Percentiles rank a stretch among this genome's conserved stretches.
These are phyloP conservation scores for Camponotus pennsylvanicus DNA, from an alignment of 1,140 invertebrate species.

Conservation along the genomic window DNA sequence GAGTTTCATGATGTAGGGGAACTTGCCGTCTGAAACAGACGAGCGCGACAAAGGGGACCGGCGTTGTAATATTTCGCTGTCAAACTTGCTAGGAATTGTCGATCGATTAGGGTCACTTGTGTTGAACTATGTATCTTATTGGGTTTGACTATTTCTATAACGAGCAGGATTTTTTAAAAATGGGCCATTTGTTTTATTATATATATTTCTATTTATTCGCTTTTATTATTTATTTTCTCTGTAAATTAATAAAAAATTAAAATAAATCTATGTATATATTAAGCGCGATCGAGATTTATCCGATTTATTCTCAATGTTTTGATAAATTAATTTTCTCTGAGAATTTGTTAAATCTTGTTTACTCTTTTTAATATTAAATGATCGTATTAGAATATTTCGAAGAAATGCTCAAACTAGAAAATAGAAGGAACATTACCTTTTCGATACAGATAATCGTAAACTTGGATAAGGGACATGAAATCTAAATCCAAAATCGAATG, in stretches of 20 bases:
- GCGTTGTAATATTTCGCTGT: conserved; percentile 36
- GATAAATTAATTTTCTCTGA: not conserved
- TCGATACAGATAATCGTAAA: conserved; percentile 29
- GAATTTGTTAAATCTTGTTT: not conserved
- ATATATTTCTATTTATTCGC: not conserved
- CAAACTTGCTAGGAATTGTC: not conserved
- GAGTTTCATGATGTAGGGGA: conserved; percentile 98
- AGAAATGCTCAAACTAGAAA: not conserved
- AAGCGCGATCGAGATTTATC: not conserved
- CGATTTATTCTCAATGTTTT: not conserved
- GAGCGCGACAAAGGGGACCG: not conserved
- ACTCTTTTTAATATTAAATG: not conserved
- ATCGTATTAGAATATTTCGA: not conserved
- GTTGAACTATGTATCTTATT: not conserved
- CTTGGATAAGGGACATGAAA: conserved; percentile 12
- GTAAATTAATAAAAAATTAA: not conserved
- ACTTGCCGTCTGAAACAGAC: conserved; percentile 92
- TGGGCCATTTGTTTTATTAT: not conserved
- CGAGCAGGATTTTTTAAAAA: not conserved
- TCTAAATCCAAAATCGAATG: conserved; percentile 13
- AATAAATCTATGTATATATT: not conserved
- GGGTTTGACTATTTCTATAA: not conserved
- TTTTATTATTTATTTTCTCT: not conserved
- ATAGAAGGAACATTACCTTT: not conserved
- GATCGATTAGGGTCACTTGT: not conserved